These are phyloP conservation scores for Gerris lacustris DNA, from an alignment of 2,888 invertebrate species.

Conservation along the genomic window DNA sequence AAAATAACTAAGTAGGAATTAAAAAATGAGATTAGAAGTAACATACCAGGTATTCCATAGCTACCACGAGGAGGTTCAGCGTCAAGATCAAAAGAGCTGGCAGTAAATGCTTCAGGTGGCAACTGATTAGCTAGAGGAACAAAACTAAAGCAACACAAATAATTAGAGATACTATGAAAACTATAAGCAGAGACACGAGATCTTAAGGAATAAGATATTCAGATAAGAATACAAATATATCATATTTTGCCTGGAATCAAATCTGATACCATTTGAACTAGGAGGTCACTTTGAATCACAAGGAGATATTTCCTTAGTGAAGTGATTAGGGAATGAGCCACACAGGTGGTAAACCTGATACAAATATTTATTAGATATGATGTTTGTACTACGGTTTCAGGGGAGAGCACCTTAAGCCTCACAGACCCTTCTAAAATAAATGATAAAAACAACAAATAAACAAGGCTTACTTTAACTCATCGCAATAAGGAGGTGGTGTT, in stretches of 20 bases:
- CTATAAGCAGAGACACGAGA: not conserved
- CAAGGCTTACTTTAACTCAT: slow-evolving; percentile 35
- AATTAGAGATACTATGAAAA: slow-evolving; percentile 11
- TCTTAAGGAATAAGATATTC: not conserved
- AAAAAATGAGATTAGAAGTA: too few species aligned
- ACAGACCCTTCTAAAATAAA: too few species aligned
- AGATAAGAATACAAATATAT: slow-evolving; percentile 2
- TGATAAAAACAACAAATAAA: too few species aligned
- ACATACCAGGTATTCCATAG: not conserved
- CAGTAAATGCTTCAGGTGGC: slow-evolving; percentile 38
- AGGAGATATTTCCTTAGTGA: too few species aligned
- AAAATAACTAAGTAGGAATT: too few species aligned
- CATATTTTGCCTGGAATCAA: not conserved
- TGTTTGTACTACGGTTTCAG: too few species aligned
- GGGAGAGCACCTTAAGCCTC: too few species aligned
- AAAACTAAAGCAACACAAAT: slow-evolving; percentile 17
- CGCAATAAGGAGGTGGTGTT: slow-evolving; percentile 40
- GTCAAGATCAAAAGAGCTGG: slow-evolving; percentile 19
- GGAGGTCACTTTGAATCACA: too few species aligned
- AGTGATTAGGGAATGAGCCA: too few species aligned
- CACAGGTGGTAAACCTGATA: too few species aligned
- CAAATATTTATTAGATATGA: too few species aligned
- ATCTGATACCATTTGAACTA: too few species aligned
- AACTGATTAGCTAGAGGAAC: slow-evolving; percentile 30
- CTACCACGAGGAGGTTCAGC: slow-evolving; percentile 6